Evolutionary conservation across 2,888 invertebrate genomes (phyloP).

Genomic region (Dynastes grantii): DNA sequence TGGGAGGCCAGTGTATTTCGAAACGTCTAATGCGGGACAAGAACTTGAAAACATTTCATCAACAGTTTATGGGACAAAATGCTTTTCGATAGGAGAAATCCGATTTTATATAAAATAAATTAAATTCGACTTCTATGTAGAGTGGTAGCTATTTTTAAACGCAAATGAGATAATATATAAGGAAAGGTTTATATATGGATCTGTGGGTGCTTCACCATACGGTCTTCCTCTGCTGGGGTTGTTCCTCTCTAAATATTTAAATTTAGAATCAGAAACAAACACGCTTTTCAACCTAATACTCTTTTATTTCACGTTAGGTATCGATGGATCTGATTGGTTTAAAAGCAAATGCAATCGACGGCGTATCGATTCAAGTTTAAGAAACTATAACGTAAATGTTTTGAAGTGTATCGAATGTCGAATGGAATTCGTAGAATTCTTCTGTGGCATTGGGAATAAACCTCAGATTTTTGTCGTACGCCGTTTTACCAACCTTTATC

Average conservation of each 20-base stretch:
- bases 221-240: constrained; percentile 47
- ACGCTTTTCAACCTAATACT: constrained; percentile 47
- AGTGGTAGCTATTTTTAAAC: constrained; percentile 40
- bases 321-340: constrained; percentile 45
- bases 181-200: constrained; percentile 40
- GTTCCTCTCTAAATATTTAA: constrained; percentile 49
- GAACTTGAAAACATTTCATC: constrained; percentile 45
- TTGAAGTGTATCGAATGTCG: constrained; percentile 45
- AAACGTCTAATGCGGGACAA: constrained; percentile 27
- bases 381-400: constrained; percentile 48
- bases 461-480: neutral
- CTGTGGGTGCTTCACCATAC: constrained; percentile 47
- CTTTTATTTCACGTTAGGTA: constrained; percentile 46
- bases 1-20: constrained; percentile 19
- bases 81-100: constrained; percentile 26
- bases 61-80: constrained; percentile 47
- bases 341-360: constrained; percentile 30
- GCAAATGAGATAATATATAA: constrained; percentile 33
- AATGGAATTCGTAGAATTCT: constrained; percentile 38
- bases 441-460: constrained; percentile 7
- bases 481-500: neutral
- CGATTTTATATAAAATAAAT: constrained; percentile 44
- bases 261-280: constrained; percentile 51
- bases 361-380: constrained; percentile 43
- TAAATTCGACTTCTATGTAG: constrained; percentile 43